phyloP scores from a whole-genome alignment of 2,888 invertebrate genomes.

The Drosophila diplacantha region DNA sequence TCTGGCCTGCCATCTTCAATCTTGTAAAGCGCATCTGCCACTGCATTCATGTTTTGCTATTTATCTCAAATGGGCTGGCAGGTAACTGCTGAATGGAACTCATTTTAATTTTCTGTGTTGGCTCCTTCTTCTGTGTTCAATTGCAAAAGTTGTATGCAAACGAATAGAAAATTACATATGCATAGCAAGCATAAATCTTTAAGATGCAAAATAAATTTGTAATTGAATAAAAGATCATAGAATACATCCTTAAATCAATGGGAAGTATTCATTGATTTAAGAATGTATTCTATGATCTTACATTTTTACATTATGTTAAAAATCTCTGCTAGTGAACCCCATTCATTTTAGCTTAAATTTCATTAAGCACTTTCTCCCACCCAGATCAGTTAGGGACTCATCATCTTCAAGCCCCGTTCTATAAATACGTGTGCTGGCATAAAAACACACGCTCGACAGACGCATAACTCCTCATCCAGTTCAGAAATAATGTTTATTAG shows the following conservation, averaged over 20 bases:
- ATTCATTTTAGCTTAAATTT: background rate
- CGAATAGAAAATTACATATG: constrained; percentile 2
- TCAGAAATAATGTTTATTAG: constrained; percentile 25
- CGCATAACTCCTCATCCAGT: constrained; percentile 22
- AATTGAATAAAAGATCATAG: background rate
- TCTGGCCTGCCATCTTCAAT: constrained; percentile 50
- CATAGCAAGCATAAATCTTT: background rate
- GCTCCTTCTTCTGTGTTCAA: constrained; percentile 9
- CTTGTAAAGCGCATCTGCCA: constrained; percentile 60
- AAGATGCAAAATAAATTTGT: background rate
- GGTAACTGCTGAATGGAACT: constrained; percentile 51
- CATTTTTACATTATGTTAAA: background rate
- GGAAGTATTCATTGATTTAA: too few relatives aligned
- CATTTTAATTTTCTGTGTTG: constrained; percentile 18
- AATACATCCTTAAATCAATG: background rate
- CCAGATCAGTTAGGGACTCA: background rate
- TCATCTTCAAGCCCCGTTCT: background rate
- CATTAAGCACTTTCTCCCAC: background rate
- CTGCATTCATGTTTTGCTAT: constrained; percentile 60
- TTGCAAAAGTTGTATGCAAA: background rate
- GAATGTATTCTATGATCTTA: too few relatives aligned
- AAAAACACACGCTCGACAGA: background rate
- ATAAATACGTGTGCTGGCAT: constrained; percentile 1
- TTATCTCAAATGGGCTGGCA: constrained; percentile 57
- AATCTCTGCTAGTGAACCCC: background rate